Conservation (phyloP, 2,113 vertebrate genomes). For the Lethenteron camtschaticum region DNA sequence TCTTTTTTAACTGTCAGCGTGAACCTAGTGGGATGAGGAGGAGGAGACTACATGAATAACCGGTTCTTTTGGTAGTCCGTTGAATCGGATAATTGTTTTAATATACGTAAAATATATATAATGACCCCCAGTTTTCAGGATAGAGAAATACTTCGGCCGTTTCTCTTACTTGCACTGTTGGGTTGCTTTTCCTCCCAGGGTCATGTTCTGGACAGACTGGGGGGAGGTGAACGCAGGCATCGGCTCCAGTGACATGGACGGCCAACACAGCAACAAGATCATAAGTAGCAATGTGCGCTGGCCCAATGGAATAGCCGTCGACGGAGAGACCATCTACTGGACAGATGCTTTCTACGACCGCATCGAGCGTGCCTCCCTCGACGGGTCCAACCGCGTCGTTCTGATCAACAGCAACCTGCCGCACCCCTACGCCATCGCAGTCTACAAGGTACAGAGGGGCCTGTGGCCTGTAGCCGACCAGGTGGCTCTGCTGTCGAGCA, state of each 20-base stretch:
- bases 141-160: background rate
- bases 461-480: too few species aligned
- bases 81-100: too few species aligned
- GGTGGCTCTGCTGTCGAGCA: background rate
- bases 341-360: conserved; percentile 83
- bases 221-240: conserved; percentile 58
- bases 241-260: conserved; percentile 73
- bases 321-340: conserved; percentile 84
- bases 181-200: conserved; percentile 19
- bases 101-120: too few species aligned
- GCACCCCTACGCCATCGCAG: conserved; percentile 80
- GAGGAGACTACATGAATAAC: too few species aligned
- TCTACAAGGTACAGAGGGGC: conserved; percentile 48
- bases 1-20: too few species aligned
- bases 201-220: conserved; percentile 99
- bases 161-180: rapidly evolving
- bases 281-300: conserved; percentile 65
- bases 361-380: conserved; percentile 60
- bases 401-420: conserved; percentile 58
- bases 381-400: conserved; percentile 42
- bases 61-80: too few species aligned
- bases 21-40: too few species aligned
- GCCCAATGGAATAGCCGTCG: conserved; percentile 78
- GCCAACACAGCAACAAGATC: conserved; percentile 35
- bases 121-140: too few species aligned